Percentiles rank a stretch among this genome's conserved stretches.
Conservation (phyloP, 2,113 vertebrate genomes). For the Chauna torquata region DNA sequence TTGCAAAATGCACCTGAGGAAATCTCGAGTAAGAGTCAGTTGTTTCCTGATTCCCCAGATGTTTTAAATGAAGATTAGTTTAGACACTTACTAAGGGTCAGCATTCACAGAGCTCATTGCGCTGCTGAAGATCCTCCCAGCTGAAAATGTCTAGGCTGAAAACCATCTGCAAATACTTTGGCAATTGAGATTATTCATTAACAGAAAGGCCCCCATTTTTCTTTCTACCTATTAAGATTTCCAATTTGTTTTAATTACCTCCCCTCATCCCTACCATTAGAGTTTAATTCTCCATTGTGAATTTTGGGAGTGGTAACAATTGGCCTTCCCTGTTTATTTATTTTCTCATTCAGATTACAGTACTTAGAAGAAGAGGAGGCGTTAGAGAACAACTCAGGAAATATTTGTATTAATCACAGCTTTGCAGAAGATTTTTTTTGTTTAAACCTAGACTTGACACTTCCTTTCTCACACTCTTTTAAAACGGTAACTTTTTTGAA, state of each 20-base stretch:
- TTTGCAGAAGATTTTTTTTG: background rate
- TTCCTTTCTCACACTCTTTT: background rate
- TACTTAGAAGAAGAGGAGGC: background rate
- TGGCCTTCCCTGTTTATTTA: conserved; percentile 4
- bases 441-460: background rate
- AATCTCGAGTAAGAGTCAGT: background rate
- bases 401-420: background rate
- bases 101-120: background rate
- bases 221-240: background rate
- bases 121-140: background rate
- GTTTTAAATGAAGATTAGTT: conserved; percentile 13
- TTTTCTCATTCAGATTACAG: background rate
- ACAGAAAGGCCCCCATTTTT: background rate
- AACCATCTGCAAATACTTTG: background rate
- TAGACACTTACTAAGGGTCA: conserved; percentile 6
- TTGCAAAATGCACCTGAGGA: background rate
- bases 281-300: background rate
- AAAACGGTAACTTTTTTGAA: background rate
- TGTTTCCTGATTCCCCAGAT: background rate
- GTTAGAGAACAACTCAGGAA: background rate
- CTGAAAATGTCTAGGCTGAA: conserved; percentile 8
- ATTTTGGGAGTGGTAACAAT: background rate
- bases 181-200: background rate
- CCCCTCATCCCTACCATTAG: background rate
- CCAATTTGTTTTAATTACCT: conserved; percentile 41